These are phyloP conservation scores for Oxyteleia sp. DNA, from an alignment of 2,888 invertebrate species.

Conservation along the genomic window DNA sequence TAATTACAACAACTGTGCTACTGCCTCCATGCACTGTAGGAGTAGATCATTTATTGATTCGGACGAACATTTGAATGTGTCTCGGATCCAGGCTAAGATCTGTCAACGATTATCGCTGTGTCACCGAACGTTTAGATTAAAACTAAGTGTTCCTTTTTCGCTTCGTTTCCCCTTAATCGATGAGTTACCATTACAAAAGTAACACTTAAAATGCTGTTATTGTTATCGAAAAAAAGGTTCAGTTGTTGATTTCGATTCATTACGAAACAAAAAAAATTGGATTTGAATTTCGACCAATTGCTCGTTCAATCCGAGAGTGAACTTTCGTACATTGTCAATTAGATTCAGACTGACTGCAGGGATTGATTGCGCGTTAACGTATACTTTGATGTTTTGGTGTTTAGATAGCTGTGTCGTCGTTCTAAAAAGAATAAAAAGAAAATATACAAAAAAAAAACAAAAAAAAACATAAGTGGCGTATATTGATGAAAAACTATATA, in stretches of 20 bases:
- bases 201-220: no score
- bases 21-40: constrained; percentile 83
- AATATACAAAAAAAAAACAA: no score
- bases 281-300: constrained; percentile 61
- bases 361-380: constrained; percentile 84
- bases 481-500: constrained; percentile 45
- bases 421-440: constrained; percentile 56
- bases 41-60: constrained; percentile 79
- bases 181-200: background rate
- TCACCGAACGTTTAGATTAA: constrained; percentile 28
- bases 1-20: constrained; percentile 80
- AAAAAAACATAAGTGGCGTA: constrained; percentile 73
- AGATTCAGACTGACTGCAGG: constrained; percentile 88
- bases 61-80: constrained; percentile 67
- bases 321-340: constrained; percentile 87
- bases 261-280: no score
- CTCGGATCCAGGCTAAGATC: constrained; percentile 53
- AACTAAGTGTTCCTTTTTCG: constrained; percentile 8
- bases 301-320: constrained; percentile 76
- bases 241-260: no score
- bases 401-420: constrained; percentile 80
- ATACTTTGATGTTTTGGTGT: constrained; percentile 83
- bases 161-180: background rate
- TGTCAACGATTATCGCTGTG: constrained; percentile 47
- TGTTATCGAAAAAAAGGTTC: no score